These are phyloP conservation scores for Phoxinus phoxinus DNA, from an alignment of 2,113 vertebrate genomes.

Conservation along the genomic window DNA sequence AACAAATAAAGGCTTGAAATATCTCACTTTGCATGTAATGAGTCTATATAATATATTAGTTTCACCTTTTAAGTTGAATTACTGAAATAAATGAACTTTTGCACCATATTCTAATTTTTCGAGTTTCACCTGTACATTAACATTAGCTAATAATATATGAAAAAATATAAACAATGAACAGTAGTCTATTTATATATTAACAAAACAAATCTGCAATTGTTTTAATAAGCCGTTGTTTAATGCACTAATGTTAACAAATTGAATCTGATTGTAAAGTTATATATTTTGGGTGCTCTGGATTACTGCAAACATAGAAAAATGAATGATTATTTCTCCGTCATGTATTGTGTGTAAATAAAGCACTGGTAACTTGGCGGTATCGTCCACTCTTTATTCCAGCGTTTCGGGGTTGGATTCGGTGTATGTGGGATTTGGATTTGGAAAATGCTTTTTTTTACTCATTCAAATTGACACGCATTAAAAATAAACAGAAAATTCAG, in stretches of 20 bases:
- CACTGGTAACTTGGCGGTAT: slow-evolving; percentile 71
- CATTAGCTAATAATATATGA: not conserved
- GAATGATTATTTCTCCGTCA: slow-evolving; percentile 75
- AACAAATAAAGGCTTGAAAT: too few relatives aligned
- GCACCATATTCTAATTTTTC: too few relatives aligned
- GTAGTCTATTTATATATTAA: not conserved
- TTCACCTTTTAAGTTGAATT: too few relatives aligned
- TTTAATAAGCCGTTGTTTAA: not conserved
- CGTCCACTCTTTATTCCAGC: slow-evolving; percentile 40
- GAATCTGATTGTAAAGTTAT: slow-evolving; percentile 63
- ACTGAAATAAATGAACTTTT: too few relatives aligned
- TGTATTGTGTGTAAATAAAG: slow-evolving; percentile 82
- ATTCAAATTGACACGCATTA: too few relatives aligned
- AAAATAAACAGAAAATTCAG: too few relatives aligned
- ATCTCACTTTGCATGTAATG: too few relatives aligned
- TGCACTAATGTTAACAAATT: not conserved
- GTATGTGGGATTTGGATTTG: not conserved
- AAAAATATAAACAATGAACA: not conserved
- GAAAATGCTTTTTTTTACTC: not conserved
- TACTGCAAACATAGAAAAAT: slow-evolving; percentile 65
- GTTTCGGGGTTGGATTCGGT: not conserved
- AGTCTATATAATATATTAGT: too few relatives aligned
- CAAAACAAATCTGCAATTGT: not conserved
- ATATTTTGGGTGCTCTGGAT: slow-evolving; percentile 75
- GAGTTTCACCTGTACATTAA: too few relatives aligned